These are phyloP conservation scores for Pangasius mekongensis DNA, from an alignment of 2,797 vertebrate genomes.

Conservation along the genomic window DNA sequence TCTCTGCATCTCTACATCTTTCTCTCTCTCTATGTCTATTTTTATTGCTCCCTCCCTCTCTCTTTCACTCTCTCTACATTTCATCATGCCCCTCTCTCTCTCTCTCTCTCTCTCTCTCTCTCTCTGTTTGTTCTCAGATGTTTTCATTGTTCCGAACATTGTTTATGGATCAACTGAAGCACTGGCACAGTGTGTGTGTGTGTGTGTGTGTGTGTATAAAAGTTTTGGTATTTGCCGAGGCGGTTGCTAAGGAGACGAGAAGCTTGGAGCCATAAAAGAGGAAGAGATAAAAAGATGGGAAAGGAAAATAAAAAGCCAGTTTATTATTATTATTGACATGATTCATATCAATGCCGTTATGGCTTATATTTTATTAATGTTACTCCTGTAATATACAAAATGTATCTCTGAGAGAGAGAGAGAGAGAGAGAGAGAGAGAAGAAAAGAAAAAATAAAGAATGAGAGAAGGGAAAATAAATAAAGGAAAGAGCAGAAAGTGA, in stretches of 20 bases:
- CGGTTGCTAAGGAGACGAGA: conserved; percentile 65
- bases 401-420: conserved; percentile 13
- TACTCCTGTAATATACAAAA: background rate
- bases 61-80: background rate
- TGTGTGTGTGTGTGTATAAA: conserved; percentile 48
- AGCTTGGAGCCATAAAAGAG: conserved; percentile 53
- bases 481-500: background rate
- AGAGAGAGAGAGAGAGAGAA: conserved; percentile 18
- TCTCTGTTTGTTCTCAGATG: conserved; percentile 33
- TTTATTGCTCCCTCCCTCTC: background rate
- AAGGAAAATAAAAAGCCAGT: background rate
- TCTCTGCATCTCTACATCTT: background rate
- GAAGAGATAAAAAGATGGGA: conserved; percentile 1
- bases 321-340: background rate
- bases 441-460: no score
- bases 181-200: conserved; percentile 56
- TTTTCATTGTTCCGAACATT: conserved; percentile 42
- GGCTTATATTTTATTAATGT: background rate
- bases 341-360: background rate
- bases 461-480: background rate
- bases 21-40: background rate
- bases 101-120: background rate
- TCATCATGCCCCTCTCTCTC: background rate
- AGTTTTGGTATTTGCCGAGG: conserved; percentile 62
- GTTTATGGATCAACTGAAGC: conserved; percentile 54